These are phyloP conservation scores for Mimachlamys varia DNA, from an alignment of 2,888 invertebrate species.

Conservation along the genomic window DNA sequence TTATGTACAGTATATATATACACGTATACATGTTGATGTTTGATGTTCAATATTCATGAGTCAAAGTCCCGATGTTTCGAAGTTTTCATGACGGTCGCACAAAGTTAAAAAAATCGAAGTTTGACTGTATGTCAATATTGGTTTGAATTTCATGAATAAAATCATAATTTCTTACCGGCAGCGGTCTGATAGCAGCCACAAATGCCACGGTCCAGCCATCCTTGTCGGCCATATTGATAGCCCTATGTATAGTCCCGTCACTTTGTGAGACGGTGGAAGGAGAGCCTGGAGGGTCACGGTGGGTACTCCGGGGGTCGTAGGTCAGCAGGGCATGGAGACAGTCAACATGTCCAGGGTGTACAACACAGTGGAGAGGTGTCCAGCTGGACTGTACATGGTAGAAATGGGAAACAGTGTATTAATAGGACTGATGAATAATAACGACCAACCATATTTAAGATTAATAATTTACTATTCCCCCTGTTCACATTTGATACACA, in stretches of 20 bases:
- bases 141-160: neutral
- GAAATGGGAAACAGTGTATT: neutral
- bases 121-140: neutral
- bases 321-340: slow-evolving; percentile 68
- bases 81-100: no score
- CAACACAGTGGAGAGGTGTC: slow-evolving; percentile 76
- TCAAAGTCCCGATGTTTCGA: no score
- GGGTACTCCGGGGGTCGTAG: slow-evolving; percentile 44
- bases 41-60: no score
- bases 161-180: slow-evolving; percentile 55
- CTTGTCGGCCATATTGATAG: slow-evolving; percentile 64
- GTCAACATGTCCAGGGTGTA: slow-evolving; percentile 69
- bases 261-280: neutral
- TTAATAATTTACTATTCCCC: no score
- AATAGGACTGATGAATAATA: neutral
- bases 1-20: no score
- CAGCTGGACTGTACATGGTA: slow-evolving; percentile 67
- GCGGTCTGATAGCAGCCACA: slow-evolving; percentile 71
- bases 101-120: neutral
- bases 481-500: no score
- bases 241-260: slow-evolving; percentile 53
- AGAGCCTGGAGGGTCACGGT: slow-evolving; percentile 34
- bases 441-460: no score
- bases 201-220: slow-evolving; percentile 76
- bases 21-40: no score